Conservation (phyloP, 2,797 vertebrate species). For the Rousettus madagascariensis region DNA sequence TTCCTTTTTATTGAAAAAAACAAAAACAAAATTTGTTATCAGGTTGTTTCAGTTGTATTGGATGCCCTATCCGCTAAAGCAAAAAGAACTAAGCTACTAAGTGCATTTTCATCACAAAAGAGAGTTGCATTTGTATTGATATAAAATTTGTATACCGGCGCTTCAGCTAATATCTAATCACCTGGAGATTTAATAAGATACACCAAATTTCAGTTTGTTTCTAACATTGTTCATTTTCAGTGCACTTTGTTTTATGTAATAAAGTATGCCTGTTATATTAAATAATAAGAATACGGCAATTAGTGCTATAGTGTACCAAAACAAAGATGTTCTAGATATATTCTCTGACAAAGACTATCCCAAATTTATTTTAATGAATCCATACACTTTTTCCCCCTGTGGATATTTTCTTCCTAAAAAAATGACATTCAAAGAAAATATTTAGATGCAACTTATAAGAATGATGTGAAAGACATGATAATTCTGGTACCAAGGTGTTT, state of each 20-base stretch:
- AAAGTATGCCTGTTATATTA: slow-evolving; percentile 66
- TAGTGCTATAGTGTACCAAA: slow-evolving; percentile 52
- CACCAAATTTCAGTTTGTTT: slow-evolving; percentile 53
- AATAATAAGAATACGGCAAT: slow-evolving; percentile 51
- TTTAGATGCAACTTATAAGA: slow-evolving; percentile 51
- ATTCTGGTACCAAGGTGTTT: slow-evolving; percentile 64
- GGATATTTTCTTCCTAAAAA: slow-evolving; percentile 55
- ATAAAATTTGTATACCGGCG: not conserved
- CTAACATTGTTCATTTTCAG: slow-evolving; percentile 65
- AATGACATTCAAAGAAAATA: slow-evolving; percentile 50
- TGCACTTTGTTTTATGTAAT: slow-evolving; percentile 69
- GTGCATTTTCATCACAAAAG: slow-evolving; percentile 9
- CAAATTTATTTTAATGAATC: slow-evolving; percentile 50
- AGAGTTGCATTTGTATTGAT: slow-evolving; percentile 59
- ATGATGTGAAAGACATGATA: slow-evolving; percentile 42
- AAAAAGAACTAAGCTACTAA: slow-evolving; percentile 11
- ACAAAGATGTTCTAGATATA: slow-evolving; percentile 42
- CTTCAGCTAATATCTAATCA: slow-evolving; percentile 47
- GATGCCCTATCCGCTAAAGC: not conserved
- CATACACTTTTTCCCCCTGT: not conserved
- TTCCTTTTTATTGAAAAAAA: slow-evolving; percentile 50
- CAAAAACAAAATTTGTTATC: not conserved
- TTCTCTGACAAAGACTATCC: slow-evolving; percentile 49
- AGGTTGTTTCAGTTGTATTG: slow-evolving; percentile 51
- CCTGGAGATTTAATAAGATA: slow-evolving; percentile 39